These are phyloP conservation scores for Penaeus indicus DNA, from an alignment of 1,140 invertebrate species.

Conservation along the genomic window DNA sequence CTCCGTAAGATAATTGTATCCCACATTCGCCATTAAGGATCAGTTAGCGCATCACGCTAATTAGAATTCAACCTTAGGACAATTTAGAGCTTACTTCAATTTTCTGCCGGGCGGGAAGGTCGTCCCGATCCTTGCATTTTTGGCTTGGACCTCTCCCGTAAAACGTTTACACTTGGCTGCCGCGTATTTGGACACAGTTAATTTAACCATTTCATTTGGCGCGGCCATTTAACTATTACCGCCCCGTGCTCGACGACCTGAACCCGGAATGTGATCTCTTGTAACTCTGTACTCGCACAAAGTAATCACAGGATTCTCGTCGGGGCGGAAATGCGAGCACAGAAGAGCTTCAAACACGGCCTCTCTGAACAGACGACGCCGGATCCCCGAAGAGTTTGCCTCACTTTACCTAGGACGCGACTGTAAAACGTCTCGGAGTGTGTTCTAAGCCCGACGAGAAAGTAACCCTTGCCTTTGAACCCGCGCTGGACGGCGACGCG, in stretches of 20 bases:
- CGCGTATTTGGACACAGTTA: slow-evolving; percentile 42
- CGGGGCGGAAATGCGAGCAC: too few relatives aligned
- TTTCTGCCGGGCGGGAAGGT: slow-evolving; percentile 30
- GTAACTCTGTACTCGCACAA: too few relatives aligned
- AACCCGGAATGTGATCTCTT: too few relatives aligned
- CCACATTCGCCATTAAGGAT: slow-evolving; percentile 51
- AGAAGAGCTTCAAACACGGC: too few relatives aligned
- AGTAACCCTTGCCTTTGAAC: too few relatives aligned
- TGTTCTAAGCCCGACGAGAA: too few relatives aligned
- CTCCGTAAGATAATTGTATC: slow-evolving; percentile 36
- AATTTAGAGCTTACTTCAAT: slow-evolving; percentile 32
- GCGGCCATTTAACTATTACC: slow-evolving; percentile 43
- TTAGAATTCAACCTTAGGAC: slow-evolving; percentile 55
- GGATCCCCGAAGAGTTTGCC: too few relatives aligned
- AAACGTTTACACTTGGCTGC: slow-evolving; percentile 34
- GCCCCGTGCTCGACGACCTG: background rate
- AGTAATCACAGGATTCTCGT: too few relatives aligned
- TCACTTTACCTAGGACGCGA: too few relatives aligned
- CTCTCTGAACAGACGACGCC: too few relatives aligned
- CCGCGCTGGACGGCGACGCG: too few relatives aligned
- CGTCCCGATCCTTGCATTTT: slow-evolving; percentile 44
- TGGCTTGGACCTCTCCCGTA: slow-evolving; percentile 30
- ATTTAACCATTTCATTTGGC: slow-evolving; percentile 54
- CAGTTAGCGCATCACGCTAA: slow-evolving; percentile 40
- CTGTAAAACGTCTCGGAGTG: too few relatives aligned